Conservation (phyloP, 1,140 invertebrate species). For the Augochlora pura region DNA sequence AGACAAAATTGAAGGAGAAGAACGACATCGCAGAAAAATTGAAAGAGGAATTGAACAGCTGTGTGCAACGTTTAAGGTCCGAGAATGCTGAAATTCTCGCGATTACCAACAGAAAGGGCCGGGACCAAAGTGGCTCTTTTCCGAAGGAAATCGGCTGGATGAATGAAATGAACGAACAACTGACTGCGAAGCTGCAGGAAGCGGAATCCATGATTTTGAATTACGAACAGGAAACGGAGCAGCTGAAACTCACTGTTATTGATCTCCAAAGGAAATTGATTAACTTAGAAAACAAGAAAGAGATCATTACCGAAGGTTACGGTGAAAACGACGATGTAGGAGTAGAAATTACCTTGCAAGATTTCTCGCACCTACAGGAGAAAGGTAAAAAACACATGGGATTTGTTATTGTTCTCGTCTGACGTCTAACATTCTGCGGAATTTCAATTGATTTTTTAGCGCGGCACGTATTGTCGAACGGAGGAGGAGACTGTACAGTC, state of each 20-base stretch:
- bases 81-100: conserved; percentile 85
- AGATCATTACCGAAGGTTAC: conserved; percentile 85
- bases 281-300: conserved; percentile 80
- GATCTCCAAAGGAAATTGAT: conserved; percentile 78
- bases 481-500: conserved; percentile 76
- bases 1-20: conserved; percentile 70
- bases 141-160: conserved; percentile 59
- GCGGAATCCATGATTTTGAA: conserved; percentile 78
- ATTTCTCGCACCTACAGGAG: conserved; percentile 75
- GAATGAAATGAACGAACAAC: conserved; percentile 66
- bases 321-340: conserved; percentile 76
- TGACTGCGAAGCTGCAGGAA: conserved; percentile 75
- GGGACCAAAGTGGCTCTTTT: conserved; percentile 24
- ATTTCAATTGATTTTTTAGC: conserved; percentile 67
- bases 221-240: conserved; percentile 80
- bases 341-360: conserved; percentile 67
- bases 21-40: conserved; percentile 83
- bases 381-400: conserved; percentile 64
- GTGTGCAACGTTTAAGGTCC: conserved; percentile 83
- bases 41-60: conserved; percentile 83
- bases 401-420: not conserved
- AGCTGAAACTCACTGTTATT: conserved; percentile 82
- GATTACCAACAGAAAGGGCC: conserved; percentile 26
- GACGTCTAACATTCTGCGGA: not conserved
- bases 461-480: conserved; percentile 77